Conservation (phyloP, 2,113 vertebrate genomes). For the Eulacestoma nigropectus region DNA sequence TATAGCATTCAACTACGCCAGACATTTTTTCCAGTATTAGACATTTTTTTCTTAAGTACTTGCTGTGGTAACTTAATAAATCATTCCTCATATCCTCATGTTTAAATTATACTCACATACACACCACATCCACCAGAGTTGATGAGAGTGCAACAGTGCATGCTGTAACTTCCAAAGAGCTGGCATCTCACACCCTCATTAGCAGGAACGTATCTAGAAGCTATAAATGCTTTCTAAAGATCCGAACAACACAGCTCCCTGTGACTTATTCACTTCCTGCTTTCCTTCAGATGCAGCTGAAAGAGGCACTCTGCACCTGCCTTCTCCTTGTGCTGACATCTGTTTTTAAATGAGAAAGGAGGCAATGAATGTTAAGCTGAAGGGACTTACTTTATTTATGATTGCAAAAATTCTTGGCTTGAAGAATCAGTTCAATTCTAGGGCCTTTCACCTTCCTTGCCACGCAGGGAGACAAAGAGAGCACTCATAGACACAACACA, state of each 20-base stretch:
- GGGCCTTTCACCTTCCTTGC: not conserved
- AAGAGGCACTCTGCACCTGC: not conserved
- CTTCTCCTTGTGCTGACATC: slow-evolving; percentile 14
- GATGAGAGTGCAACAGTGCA: not conserved
- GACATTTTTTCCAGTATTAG: not conserved
- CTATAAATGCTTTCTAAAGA: not conserved
- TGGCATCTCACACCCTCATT: not conserved
- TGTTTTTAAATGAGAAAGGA: not conserved
- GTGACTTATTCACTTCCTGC: not conserved
- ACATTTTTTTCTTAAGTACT: not conserved
- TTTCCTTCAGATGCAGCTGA: slow-evolving; percentile 5
- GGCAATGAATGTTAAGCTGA: not conserved
- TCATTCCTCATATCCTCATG: not conserved
- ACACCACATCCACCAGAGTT: not conserved
- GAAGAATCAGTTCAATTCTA: slow-evolving; percentile 21
- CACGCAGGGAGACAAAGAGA: slow-evolving; percentile 33
- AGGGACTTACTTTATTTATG: slow-evolving; percentile 9
- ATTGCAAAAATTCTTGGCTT: slow-evolving; percentile 4
- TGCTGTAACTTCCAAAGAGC: not conserved
- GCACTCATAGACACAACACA: slow-evolving; percentile 30
- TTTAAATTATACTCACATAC: not conserved
- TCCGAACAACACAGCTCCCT: not conserved
- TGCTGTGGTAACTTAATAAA: not conserved
- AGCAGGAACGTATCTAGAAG: not conserved
- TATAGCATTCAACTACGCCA: not conserved